Evolutionary conservation across 2,888 invertebrate genomes (phyloP).

Genomic region (Megamerina dolium): DNA sequence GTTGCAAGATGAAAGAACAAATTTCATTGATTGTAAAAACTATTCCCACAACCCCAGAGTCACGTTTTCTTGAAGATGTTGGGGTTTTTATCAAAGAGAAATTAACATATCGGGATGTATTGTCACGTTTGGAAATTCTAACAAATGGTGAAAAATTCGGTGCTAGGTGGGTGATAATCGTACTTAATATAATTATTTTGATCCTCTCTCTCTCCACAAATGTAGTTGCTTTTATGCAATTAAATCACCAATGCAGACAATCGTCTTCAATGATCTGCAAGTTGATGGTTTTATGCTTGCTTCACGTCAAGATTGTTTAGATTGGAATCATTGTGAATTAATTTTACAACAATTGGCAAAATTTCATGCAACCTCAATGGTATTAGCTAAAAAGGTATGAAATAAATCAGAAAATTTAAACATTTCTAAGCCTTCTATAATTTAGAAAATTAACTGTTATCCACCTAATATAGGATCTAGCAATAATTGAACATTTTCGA

Average conservation of each 20-base stretch:
- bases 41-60: conserved; percentile 33
- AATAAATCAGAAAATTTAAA: background rate
- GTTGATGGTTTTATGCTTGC: conserved; percentile 52
- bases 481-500: conserved; percentile 29
- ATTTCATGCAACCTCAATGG: conserved; percentile 54
- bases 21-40: conserved; percentile 41
- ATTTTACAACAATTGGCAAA: conserved; percentile 52
- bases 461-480: conserved; percentile 28
- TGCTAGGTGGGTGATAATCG: conserved; percentile 30
- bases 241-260: conserved; percentile 37
- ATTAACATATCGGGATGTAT: conserved; percentile 41
- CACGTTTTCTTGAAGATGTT: conserved; percentile 43
- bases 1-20: conserved; percentile 17
- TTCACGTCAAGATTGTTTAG: conserved; percentile 52
- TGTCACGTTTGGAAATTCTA: conserved; percentile 47
- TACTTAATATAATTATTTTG: background rate
- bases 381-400: conserved; percentile 51
- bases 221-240: conserved; percentile 34
- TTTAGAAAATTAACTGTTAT: too few relatives aligned
- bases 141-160: conserved; percentile 35
- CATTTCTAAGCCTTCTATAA: background rate
- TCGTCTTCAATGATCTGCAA: conserved; percentile 47
- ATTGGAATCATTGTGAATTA: conserved; percentile 50
- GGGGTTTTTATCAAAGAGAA: conserved; percentile 50
- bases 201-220: conserved; percentile 17